Conservation (phyloP, 2,797 vertebrate species). For the Acrossocheilus fasciatus region DNA sequence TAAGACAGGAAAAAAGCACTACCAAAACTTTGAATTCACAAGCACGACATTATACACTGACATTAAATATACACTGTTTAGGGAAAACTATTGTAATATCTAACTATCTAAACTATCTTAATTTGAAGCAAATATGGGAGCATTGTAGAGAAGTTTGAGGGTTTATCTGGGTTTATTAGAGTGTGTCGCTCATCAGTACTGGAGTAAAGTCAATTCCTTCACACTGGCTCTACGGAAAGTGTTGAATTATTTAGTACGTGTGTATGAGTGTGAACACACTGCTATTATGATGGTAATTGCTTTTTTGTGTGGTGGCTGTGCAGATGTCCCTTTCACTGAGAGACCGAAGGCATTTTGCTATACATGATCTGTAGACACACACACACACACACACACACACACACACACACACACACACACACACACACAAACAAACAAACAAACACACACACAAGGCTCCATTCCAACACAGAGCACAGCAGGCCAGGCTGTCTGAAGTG, state of each 20-base stretch:
- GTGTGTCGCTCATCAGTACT: neutral
- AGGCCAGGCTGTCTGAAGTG: slow-evolving; percentile 32
- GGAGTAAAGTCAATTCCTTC: neutral
- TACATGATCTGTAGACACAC: neutral
- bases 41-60: neutral
- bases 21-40: neutral
- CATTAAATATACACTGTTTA: neutral
- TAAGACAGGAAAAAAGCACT: neutral
- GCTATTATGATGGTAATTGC: slow-evolving; percentile 6
- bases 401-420: neutral
- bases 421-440: neutral
- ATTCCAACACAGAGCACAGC: slow-evolving; percentile 50
- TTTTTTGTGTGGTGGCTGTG: slow-evolving; percentile 22
- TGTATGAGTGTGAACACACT: neutral
- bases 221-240: neutral
- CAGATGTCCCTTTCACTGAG: slow-evolving; percentile 45
- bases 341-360: slow-evolving; percentile 9
- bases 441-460: neutral
- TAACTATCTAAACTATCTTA: neutral
- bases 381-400: slow-evolving; percentile 16
- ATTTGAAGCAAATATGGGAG: neutral
- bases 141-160: neutral
- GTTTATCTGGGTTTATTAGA: neutral
- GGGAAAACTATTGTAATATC: too few relatives aligned
- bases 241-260: slow-evolving; percentile 3